Evolutionary conservation across 2,113 vertebrate species (phyloP), one percentile per base, ranked within the genome.

Genomic region (Vanacampus margaritifer): DNA sequence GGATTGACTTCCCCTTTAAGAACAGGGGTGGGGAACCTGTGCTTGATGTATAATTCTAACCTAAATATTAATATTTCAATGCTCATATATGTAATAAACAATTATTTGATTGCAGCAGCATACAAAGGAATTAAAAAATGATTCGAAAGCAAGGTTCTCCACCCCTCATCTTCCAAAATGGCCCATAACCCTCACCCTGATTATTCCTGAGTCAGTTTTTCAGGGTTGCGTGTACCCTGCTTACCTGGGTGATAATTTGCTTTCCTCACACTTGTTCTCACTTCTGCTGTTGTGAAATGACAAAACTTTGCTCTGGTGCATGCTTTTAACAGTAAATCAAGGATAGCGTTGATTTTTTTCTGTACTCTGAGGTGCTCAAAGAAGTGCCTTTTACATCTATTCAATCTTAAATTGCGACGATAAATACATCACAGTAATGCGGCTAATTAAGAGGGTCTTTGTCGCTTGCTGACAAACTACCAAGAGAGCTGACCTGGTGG

Each of bases 401-500:
- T 36, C 21, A 59, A 71, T 36, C 3, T 56, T 50, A 8, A 16
- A 50, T 17, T 23, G 39, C 10, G n/a, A 35, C 46, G 53, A 65
- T 65, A 68, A 69, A 75, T 65, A 28, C 45, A 32, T 51, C 3
- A 41, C 45, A 61, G 26, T 66, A 75, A 65, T 46, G 17, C 26
- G 2, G 48, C 46, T 48, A 76, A 77, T 75, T 75, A 67, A 46
- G 73, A 64, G 9, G 14, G 12, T 69, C 23, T 64, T 36, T 68
- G 36, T 60, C 10, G 8, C 24, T 72, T 1, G 12, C 17, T 36
- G 62, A 35, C 56, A 56, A 71, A 14, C 51, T 62, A 62, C 19
- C 68, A n/a, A 67, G 79, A 78, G 81, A 80, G 60, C 13, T 61
- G 60, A 74, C 69, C 76, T 68, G 60, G 57, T 48, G 63, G 58